A percentile compares a stretch with the other conserved stretches of the same genome.
These are phyloP conservation scores for Andrena cerasifolii DNA, from an alignment of 1,140 invertebrate species.

Conservation along the genomic window DNA sequence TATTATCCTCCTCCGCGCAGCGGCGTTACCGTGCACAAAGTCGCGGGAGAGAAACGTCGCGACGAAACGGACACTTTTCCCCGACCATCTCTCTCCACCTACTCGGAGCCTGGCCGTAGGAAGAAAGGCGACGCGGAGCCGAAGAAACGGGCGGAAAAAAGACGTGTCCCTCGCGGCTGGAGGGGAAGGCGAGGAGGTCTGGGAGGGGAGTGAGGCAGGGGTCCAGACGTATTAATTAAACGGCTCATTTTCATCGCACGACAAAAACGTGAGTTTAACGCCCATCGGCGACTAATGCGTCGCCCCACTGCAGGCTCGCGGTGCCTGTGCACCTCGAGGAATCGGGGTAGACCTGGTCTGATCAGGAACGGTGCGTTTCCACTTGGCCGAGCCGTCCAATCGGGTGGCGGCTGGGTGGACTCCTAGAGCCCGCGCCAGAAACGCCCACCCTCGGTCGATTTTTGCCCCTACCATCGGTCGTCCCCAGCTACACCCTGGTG, in stretches of 20 bases:
- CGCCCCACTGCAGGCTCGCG: slow-evolving; percentile 68
- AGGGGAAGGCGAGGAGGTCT: background rate
- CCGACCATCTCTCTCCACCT: background rate
- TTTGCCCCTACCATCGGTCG: background rate
- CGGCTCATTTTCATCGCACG: slow-evolving; percentile 81
- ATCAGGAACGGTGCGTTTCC: slow-evolving; percentile 4
- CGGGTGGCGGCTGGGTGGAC: slow-evolving; percentile 16
- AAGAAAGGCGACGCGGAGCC: background rate
- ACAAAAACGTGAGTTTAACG: slow-evolving; percentile 81
- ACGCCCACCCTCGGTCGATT: slow-evolving; percentile 54
- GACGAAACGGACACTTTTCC: slow-evolving; percentile 10
- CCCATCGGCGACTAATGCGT: slow-evolving; percentile 79
- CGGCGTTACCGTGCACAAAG: background rate
- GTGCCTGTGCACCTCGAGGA: slow-evolving; percentile 35
- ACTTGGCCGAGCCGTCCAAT: slow-evolving; percentile 42
- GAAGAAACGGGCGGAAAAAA: slow-evolving; percentile 1
- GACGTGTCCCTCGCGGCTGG: background rate
- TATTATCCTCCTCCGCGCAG: background rate
- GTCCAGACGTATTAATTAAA: slow-evolving; percentile 82
- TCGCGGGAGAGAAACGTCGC: background rate
- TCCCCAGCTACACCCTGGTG: background rate
- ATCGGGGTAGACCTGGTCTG: slow-evolving; percentile 9
- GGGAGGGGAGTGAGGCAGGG: background rate
- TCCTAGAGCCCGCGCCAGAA: slow-evolving; percentile 39
- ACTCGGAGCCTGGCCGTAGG: background rate